Conservation (phyloP, 2,888 invertebrate genomes). For the Caradrina kadenii region DNA sequence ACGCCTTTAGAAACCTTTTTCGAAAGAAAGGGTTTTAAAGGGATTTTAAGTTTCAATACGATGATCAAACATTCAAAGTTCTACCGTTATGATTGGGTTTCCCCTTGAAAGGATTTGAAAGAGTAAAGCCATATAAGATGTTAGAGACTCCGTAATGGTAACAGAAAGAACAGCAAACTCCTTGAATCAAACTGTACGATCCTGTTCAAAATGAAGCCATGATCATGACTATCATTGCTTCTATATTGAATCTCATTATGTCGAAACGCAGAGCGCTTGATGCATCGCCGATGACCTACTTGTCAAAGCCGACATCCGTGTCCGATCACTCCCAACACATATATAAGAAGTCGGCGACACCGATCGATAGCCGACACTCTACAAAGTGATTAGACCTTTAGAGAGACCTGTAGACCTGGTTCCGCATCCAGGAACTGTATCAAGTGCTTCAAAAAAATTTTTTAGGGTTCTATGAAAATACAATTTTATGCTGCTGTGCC, state of each 20-base stretch:
- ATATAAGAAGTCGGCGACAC: conserved; percentile 4
- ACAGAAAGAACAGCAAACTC: no score
- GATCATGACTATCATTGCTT: neutral
- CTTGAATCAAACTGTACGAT: neutral
- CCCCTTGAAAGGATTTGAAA: no score
- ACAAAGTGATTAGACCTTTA: conserved; percentile 26
- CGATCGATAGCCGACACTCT: conserved; percentile 31
- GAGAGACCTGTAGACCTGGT: neutral
- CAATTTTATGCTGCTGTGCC: no score
- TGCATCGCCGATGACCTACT: conserved; percentile 29
- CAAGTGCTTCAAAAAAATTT: no score
- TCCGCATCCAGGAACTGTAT: neutral
- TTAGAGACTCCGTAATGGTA: no score
- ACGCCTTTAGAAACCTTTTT: no score
- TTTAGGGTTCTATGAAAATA: no score
- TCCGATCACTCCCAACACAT: conserved; percentile 8
- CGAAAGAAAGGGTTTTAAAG: no score
- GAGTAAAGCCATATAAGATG: no score
- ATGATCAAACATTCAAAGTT: no score
- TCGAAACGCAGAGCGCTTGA: neutral
- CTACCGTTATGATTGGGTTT: no score
- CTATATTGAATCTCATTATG: neutral
- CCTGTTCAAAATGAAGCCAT: neutral
- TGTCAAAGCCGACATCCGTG: neutral
- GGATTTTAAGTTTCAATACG: no score